These are phyloP conservation scores for Nestor notabilis DNA, from an alignment of 2,113 vertebrate genomes.

Conservation along the genomic window DNA sequence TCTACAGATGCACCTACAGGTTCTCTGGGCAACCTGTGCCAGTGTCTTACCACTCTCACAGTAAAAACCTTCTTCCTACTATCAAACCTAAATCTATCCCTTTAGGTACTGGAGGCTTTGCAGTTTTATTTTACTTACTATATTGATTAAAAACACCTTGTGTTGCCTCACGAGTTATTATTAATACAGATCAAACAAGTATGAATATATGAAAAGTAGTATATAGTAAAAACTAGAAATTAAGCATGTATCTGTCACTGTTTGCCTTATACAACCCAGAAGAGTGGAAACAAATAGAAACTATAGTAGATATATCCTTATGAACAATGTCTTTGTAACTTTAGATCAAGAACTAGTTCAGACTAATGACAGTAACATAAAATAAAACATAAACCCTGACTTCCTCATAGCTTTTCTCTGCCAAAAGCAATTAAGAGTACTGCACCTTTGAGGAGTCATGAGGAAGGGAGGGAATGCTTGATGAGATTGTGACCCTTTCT, in stretches of 20 bases:
- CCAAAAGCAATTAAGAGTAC: slow-evolving; percentile 46
- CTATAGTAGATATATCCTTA: background rate
- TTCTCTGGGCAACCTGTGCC: background rate
- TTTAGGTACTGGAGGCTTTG: background rate
- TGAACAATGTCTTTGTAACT: background rate
- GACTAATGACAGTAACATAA: slow-evolving; percentile 16
- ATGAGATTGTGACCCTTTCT: background rate
- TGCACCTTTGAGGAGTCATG: slow-evolving; percentile 13
- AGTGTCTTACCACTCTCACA: background rate
- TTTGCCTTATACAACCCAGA: background rate
- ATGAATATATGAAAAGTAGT: background rate
- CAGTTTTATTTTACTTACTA: background rate
- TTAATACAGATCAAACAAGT: background rate
- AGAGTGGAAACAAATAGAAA: background rate
- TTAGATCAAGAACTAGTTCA: slow-evolving; percentile 30
- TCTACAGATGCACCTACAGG: background rate
- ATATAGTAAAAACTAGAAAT: background rate
- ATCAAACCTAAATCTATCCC: background rate
- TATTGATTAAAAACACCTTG: background rate
- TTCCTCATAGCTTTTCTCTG: slow-evolving; percentile 55
- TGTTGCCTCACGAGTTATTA: rapidly evolving
- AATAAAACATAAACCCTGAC: slow-evolving; percentile 10
- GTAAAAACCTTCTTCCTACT: background rate
- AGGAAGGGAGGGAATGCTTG: slow-evolving; percentile 45
- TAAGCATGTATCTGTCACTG: background rate